Conservation (phyloP, 30 jellyfish, hydroid and myxozoan genomes). For the Clytia hemisphaerica region DNA sequence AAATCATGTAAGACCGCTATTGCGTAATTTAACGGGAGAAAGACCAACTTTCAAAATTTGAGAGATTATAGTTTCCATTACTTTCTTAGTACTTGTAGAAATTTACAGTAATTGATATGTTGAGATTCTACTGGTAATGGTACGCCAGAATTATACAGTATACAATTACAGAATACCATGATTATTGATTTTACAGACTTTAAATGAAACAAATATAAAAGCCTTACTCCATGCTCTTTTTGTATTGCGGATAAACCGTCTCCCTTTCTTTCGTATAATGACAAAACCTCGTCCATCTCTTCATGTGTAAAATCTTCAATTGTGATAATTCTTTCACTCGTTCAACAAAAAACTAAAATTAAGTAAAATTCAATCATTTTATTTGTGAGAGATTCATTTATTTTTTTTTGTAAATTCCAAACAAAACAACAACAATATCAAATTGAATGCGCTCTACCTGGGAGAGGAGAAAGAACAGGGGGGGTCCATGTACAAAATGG, state of each 20-base stretch:
- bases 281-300: slow-evolving; percentile 78
- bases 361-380: background rate
- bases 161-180: too few relatives aligned
- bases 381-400: background rate
- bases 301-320: slow-evolving; percentile 56
- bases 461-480: background rate
- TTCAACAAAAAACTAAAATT: slow-evolving; percentile 49
- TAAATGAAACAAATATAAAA: too few relatives aligned
- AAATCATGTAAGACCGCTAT: too few relatives aligned
- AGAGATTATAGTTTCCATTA: too few relatives aligned
- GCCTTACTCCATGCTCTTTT: slow-evolving; percentile 53
- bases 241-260: slow-evolving; percentile 40
- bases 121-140: too few relatives aligned
- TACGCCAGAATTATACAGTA: too few relatives aligned
- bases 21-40: too few relatives aligned
- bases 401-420: background rate
- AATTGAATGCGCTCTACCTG: background rate
- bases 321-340: slow-evolving; percentile 47
- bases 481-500: background rate
- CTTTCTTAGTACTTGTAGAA: too few relatives aligned
- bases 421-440: background rate
- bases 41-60: too few relatives aligned
- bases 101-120: too few relatives aligned
- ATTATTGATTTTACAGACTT: too few relatives aligned
- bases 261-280: slow-evolving; percentile 56